Evolutionary conservation across 2,113 vertebrate species (phyloP).

Genomic region (Burhinus bistriatus): DNA sequence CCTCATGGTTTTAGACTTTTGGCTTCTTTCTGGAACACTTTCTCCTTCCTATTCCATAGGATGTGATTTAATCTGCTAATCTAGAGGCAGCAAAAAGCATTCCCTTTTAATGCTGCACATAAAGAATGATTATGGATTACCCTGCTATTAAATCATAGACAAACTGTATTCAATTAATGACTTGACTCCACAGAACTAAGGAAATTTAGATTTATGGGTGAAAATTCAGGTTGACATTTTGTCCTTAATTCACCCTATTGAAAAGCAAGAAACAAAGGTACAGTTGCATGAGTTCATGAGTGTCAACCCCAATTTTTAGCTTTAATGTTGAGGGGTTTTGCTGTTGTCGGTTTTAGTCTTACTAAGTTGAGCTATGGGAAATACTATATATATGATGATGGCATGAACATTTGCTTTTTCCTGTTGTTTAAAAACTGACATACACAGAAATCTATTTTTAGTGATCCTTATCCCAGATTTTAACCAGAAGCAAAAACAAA

Average conservation of each 20-base stretch:
- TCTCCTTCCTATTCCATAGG: background rate
- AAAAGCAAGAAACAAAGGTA: slow-evolving; percentile 45
- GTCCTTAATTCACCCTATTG: background rate
- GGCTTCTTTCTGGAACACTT: background rate
- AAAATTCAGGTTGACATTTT: slow-evolving; percentile 8
- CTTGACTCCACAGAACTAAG: background rate
- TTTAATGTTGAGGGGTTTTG: background rate
- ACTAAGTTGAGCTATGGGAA: background rate
- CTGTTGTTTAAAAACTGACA: slow-evolving; percentile 19
- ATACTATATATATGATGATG: slow-evolving; percentile 2
- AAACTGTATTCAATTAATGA: background rate
- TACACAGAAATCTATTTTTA: slow-evolving; percentile 26
- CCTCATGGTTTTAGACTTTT: background rate
- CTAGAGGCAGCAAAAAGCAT: background rate
- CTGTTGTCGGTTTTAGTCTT: slow-evolving; percentile 11
- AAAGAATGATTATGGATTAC: background rate
- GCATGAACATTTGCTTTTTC: slow-evolving; percentile 1
- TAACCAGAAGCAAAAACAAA: slow-evolving; percentile 41
- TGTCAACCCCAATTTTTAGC: slow-evolving; percentile 8
- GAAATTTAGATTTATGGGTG: background rate
- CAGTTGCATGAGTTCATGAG: background rate
- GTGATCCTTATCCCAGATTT: background rate
- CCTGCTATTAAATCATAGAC: background rate
- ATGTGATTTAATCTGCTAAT: background rate
- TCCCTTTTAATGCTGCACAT: background rate